phyloP scores from a whole-genome alignment of 2,113 vertebrate species.

The Hiodon alosoides region DNA sequence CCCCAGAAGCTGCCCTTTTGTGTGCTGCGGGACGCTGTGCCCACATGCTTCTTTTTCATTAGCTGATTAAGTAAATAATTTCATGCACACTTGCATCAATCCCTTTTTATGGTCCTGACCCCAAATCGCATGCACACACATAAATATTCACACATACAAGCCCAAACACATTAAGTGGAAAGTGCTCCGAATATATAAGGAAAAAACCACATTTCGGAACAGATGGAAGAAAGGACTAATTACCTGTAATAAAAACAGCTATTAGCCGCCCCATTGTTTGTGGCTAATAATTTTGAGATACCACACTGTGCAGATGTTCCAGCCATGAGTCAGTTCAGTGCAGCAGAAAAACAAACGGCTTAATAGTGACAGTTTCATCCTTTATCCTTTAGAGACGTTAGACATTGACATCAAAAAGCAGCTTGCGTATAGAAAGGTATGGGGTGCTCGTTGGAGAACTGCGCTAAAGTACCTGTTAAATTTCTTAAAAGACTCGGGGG shows the following conservation, averaged over 20 bases:
- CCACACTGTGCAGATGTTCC: slow-evolving; percentile 2
- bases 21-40: too few relatives aligned
- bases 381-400: too few relatives aligned
- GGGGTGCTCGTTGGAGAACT: not conserved
- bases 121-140: slow-evolving; percentile 25
- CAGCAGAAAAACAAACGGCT: not conserved
- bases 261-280: not conserved
- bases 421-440: slow-evolving; percentile 13
- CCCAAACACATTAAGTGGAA: slow-evolving; percentile 38
- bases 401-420: too few relatives aligned
- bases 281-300: not conserved
- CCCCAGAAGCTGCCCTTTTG: not conserved
- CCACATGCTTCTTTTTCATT: too few relatives aligned
- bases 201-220: not conserved
- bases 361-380: not conserved
- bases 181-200: slow-evolving; percentile 6
- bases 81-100: slow-evolving; percentile 11
- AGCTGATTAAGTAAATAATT: not conserved
- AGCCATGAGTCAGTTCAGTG: not conserved
- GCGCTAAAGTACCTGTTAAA: slow-evolving; percentile 25
- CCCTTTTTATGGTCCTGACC: too few relatives aligned
- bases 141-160: slow-evolving; percentile 24
- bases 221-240: slow-evolving; percentile 10
- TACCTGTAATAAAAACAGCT: not conserved
- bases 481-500: not conserved